Base-by-base conservation (phyloP, 2,797 vertebrate species). In the Centropyge bicolor region DNA sequence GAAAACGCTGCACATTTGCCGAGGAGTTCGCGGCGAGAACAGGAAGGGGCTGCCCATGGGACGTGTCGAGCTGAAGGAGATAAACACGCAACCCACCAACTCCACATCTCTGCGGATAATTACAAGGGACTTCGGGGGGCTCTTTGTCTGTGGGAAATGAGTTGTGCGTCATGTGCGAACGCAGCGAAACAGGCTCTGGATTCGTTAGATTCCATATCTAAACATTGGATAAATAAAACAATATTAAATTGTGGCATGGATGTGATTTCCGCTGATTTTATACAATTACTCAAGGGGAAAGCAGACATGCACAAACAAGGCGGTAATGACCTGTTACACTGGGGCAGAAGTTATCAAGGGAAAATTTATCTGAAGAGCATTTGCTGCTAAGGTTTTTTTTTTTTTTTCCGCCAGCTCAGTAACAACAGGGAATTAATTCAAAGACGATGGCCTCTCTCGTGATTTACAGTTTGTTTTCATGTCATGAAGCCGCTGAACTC, bases 231-330 rank as follows among this genome's bases (percentile, higher is more conserved):
- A 82, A 82, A 88, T 87, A 68, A 75, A 82, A 36, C 35, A 77
- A 74, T 62, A 78, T 78, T 78, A 70, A 56, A 51, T 41, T 55
- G 59, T 48, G 16, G 67, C 46, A 38, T 41, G 36, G 64, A 36
- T 70, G 43, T 80, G 61, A 60, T 66, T 80, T 78, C 54, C 67
- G 74, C 46, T 76, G 72, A 85, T 81, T 83, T 82, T 51, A 74
- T 64, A 77, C 78, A 89, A 84, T 92, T 88, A 86, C 75, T 88
- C 56, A 73, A 56, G 59, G 40, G 40, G 76, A 71, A 77, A 78
- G 51, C 76, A 92, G 89, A 88, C 73, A 79, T 61, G 65, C 80
- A 85, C 78, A 83, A 92, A 90, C 78, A 90, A 90, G 74, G 77
- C 61, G 11, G 63, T 86, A 90, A 89, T 91, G 83, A 89, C 86